These are phyloP conservation scores for Dendrolimus punctatus DNA, from an alignment of 1,140 invertebrate genomes.

Conservation along the genomic window DNA sequence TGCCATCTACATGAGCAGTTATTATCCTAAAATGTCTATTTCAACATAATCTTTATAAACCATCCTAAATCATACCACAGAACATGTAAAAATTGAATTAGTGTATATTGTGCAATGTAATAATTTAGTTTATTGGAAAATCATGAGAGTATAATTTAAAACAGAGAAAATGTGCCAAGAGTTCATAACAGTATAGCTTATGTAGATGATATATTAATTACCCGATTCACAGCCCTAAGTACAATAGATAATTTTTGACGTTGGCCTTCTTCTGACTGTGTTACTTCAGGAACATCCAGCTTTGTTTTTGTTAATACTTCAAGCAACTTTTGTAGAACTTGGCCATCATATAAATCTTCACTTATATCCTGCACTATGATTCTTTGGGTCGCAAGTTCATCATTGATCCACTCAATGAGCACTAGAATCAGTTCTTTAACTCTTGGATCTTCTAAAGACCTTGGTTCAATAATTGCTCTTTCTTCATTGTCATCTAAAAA, in stretches of 20 bases:
- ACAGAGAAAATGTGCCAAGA: too few relatives aligned
- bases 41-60: too few relatives aligned
- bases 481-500: constrained; percentile 94
- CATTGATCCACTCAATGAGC: constrained; percentile 98
- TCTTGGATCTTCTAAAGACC: constrained; percentile 89
- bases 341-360: constrained; percentile 99
- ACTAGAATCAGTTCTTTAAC: constrained; percentile 90
- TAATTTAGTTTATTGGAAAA: too few relatives aligned
- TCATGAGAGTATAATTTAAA: too few relatives aligned
- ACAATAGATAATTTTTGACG: constrained; percentile 95
- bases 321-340: constrained; percentile 96
- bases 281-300: constrained; percentile 98
- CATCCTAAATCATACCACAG: too few relatives aligned
- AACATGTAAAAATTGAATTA: too few relatives aligned
- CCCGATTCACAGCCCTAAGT: constrained; percentile 87
- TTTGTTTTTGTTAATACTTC: constrained; percentile 93
- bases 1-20: too few relatives aligned
- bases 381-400: constrained; percentile 95
- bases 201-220: constrained; percentile 11
- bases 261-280: constrained; percentile 98
- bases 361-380: constrained; percentile 98
- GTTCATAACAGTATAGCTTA: too few relatives aligned
- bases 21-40: too few relatives aligned
- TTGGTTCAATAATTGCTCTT: constrained; percentile 94
- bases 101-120: too few relatives aligned